Percentiles rank a stretch among this genome's conserved stretches.
Evolutionary conservation across 2,797 vertebrate genomes (phyloP).

Genomic region (Pogonophryne albipinna): DNA sequence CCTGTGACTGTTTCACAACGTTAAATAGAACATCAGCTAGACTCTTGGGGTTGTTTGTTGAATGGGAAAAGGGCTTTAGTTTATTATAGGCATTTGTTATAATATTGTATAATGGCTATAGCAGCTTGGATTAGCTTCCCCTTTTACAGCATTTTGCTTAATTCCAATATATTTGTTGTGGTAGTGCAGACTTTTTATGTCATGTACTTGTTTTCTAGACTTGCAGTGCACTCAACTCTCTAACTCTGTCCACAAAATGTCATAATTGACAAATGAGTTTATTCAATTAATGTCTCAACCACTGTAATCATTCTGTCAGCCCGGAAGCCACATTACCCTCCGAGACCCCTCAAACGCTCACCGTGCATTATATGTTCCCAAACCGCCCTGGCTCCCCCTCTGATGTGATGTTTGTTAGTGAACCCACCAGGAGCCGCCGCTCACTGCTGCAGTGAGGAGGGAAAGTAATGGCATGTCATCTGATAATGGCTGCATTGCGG

Average conservation of each 20-base stretch:
- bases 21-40: too few species aligned
- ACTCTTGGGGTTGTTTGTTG: too few species aligned
- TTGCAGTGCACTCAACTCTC: neutral
- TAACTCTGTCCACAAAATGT: neutral
- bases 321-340: constrained; percentile 43
- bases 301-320: constrained; percentile 24
- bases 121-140: neutral
- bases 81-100: neutral
- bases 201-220: neutral
- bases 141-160: neutral
- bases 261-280: constrained; percentile 32
- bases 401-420: constrained; percentile 70
- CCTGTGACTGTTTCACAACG: too few species aligned
- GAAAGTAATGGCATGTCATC: constrained; percentile 80
- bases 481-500: constrained; percentile 81
- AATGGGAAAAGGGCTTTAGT: too few species aligned
- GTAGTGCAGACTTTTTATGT: neutral
- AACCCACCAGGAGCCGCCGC: constrained; percentile 63
- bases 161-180: neutral
- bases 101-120: neutral
- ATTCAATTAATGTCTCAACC: constrained; percentile 49
- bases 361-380: constrained; percentile 45
- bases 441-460: constrained; percentile 59
- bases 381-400: constrained; percentile 36
- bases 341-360: constrained; percentile 47